Conservation (phyloP, 2,888 invertebrate species). For the Ecdyonurus torrentis region DNA sequence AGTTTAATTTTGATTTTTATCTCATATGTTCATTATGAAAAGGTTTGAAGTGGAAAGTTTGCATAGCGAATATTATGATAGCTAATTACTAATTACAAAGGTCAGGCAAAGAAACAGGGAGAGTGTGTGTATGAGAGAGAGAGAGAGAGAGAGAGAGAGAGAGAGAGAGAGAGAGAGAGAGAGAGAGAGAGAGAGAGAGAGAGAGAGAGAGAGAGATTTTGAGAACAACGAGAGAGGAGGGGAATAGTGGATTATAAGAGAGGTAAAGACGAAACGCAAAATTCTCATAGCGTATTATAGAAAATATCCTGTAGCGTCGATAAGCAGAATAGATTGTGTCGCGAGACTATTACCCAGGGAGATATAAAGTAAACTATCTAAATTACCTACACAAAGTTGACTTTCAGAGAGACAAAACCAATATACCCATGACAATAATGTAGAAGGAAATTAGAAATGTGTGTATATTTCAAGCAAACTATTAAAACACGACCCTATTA, state of each 20-base stretch:
- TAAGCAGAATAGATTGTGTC: too few species aligned
- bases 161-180: neutral
- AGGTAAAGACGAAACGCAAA: too few species aligned
- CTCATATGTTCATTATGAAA: neutral
- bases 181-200: neutral
- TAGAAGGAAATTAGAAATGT: too few species aligned
- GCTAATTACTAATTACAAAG: neutral
- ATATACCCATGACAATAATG: too few species aligned
- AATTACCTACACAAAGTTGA: neutral
- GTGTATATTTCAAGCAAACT: too few species aligned
- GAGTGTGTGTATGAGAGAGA: neutral
- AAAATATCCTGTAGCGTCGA: neutral
- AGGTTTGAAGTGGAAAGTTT: neutral
- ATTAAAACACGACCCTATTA: too few species aligned
- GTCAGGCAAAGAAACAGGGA: neutral
- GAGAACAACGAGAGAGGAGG: neutral
- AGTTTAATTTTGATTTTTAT: neutral
- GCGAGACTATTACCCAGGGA: neutral
- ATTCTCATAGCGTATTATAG: too few species aligned
- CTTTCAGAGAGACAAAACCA: neutral
- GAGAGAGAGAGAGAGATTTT: neutral
- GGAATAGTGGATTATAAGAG: neutral
- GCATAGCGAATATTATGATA: neutral
- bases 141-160: neutral
- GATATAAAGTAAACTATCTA: neutral